These are phyloP conservation scores for Prosapia bicincta DNA, from an alignment of 2,888 invertebrate genomes.

Conservation along the genomic window DNA sequence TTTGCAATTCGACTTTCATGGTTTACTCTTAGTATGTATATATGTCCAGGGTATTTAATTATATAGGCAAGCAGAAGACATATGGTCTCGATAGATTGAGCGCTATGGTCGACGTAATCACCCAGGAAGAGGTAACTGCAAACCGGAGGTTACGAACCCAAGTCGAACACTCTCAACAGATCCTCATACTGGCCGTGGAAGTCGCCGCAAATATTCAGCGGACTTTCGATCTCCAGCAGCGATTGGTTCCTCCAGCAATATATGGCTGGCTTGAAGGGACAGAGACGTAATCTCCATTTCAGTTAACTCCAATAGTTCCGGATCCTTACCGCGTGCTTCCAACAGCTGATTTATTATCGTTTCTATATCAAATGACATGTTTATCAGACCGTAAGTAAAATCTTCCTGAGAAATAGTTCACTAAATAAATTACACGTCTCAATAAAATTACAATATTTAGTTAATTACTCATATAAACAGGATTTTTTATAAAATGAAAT, in stretches of 20 bases:
- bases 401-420: no score
- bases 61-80: not conserved
- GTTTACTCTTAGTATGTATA: not conserved
- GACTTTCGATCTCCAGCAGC: not conserved
- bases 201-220: not conserved
- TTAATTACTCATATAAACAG: no score
- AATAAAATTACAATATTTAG: no score
- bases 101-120: not conserved
- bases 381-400: no score
- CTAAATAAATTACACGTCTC: no score
- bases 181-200: not conserved
- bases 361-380: no score
- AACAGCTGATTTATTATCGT: not conserved
- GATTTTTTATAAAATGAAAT: no score
- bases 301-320: not conserved
- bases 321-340: not conserved
- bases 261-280: not conserved
- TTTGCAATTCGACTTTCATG: not conserved
- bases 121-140: not conserved
- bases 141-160: not conserved
- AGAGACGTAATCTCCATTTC: not conserved
- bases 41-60: not conserved
- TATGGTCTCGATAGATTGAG: not conserved
- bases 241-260: not conserved
- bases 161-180: not conserved